Percentiles rank a stretch among this genome's conserved stretches.
Conservation (phyloP, 2,888 invertebrate genomes). For the Nasonovia ribisnigri region DNA sequence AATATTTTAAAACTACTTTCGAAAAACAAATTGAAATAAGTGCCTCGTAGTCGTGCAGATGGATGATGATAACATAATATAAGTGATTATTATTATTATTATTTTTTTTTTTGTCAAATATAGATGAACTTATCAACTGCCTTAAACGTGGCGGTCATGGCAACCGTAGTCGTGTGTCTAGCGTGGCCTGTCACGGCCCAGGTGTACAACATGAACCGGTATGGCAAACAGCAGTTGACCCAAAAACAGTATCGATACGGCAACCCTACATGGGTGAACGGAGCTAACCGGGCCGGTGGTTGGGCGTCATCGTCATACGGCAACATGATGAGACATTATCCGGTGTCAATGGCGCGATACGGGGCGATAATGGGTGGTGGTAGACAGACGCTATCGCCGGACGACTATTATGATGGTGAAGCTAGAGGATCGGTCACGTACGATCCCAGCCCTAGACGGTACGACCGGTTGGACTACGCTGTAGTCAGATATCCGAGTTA, state of each 20-base stretch:
- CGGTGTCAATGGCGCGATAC: slow-evolving; percentile 23
- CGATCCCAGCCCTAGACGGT: not conserved
- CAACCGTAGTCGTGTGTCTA: not conserved
- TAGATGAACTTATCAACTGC: not conserved
- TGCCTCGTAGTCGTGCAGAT: not conserved
- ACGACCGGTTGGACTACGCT: slow-evolving; percentile 54
- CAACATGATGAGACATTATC: slow-evolving; percentile 45
- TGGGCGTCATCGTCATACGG: slow-evolving; percentile 24
- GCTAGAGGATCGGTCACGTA: not conserved
- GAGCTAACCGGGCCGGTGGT: not conserved
- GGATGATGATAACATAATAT: not conserved
- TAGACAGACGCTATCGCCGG: not conserved
- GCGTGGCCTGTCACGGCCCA: not conserved
- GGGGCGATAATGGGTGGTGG: not conserved
- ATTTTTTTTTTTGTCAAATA: not conserved
- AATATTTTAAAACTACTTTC: not conserved
- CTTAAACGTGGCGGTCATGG: not conserved
- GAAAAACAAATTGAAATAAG: not conserved
- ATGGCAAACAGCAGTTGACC: slow-evolving; percentile 31
- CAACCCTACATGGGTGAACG: not conserved
- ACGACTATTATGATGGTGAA: slow-evolving; percentile 48
- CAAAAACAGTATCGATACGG: slow-evolving; percentile 51
- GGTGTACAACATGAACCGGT: slow-evolving; percentile 14
- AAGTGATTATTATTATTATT: not conserved
- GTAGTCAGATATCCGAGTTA: slow-evolving; percentile 59